Base-by-base conservation (phyloP, 1,140 invertebrate genomes). In the Notospermus geniculatus region DNA sequence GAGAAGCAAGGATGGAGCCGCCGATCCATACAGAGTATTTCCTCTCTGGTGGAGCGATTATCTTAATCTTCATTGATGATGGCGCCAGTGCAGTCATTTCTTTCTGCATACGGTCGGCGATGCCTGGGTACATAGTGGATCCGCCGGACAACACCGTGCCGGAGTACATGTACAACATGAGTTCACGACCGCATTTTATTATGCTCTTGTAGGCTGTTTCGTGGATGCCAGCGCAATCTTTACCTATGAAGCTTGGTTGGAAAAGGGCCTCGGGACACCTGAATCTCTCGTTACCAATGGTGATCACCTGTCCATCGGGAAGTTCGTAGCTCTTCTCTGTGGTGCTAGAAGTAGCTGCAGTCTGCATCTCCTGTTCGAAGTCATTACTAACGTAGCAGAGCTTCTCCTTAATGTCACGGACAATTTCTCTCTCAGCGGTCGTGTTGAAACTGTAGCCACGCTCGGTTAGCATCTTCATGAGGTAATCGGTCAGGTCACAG, bases 141-240 rank as follows among this genome's bases (percentile, higher is more conserved):
- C 83, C 83, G 64, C 83, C 83, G 39, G 83, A 85, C 9, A 84
- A 72, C 27, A 84, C 82, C 59, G 78, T 91, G 86, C 93, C 93
- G 83, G 90, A 90, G 80, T 92, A 93, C 81, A 93, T 80, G 83
- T 93, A 91, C 85, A 86, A 92, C 79, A 90, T 86, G 83, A 91
- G 91, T 72, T 91, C 90, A 64, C 91, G 87, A 52, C 72, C 71
- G 56, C 71, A 71, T 53, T 70, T 68, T 68, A 71, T 71, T 50
- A 95, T 94, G 64, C 90, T 92, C 84, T 94, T 93, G 88, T 93
- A 94, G 57, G 90, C 90, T 68, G 92, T 68, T 43, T 70, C 65
- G 43, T 71, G 69, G 54, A 73, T 67, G 36, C 69, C 71, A 22
- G 39, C 28, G 15, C 57, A 63, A 60, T 71, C 71, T 59, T 65